Conservation (phyloP, 2,113 vertebrate species). For the Erinaceus europaeus region DNA sequence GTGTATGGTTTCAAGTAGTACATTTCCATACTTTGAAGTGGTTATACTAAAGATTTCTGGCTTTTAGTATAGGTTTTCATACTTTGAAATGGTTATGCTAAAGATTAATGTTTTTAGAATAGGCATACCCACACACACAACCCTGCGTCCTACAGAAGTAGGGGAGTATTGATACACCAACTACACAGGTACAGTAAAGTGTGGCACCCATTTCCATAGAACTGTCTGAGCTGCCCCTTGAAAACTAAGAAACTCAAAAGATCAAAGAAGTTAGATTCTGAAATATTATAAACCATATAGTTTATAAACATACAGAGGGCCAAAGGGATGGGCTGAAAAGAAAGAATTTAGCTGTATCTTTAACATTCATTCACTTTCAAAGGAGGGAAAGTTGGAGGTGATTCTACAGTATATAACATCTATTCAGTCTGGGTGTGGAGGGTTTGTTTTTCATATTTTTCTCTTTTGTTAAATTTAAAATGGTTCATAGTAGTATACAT, state of each 20-base stretch:
- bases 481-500: background rate
- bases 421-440: background rate
- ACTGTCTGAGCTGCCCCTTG: background rate
- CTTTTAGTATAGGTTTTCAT: background rate
- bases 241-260: background rate
- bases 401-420: background rate
- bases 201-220: background rate
- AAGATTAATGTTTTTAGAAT: too few relatives aligned
- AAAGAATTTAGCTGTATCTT: background rate
- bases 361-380: background rate
- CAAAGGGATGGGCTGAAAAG: background rate
- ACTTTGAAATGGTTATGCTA: too few relatives aligned
- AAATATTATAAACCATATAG: background rate
- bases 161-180: background rate
- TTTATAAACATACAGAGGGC: background rate
- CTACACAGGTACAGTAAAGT: background rate
- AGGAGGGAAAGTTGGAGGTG: constrained; percentile 13
- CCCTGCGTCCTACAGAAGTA: background rate
- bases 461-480: constrained; percentile 38
- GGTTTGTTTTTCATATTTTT: constrained; percentile 29
- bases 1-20: background rate
- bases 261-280: background rate
- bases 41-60: background rate
- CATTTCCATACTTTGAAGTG: background rate
- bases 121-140: background rate